Evolutionary conservation across 2,113 vertebrate species (phyloP).

Genomic region (Panthera leo): DNA sequence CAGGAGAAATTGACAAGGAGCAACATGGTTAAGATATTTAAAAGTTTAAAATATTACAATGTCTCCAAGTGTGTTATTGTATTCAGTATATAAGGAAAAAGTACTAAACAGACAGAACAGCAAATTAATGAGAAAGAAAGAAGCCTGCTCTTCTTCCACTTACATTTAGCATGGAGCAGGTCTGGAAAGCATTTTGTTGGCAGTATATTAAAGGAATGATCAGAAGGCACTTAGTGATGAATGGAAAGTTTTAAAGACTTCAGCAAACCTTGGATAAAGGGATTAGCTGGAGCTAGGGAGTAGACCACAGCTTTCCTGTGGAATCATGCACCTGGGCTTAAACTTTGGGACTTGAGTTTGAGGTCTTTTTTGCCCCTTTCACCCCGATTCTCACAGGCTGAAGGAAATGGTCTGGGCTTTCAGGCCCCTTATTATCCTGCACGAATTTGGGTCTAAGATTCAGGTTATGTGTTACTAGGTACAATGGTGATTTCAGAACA

Average conservation of each 20-base stretch:
- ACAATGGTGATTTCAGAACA: background rate
- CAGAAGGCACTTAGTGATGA: background rate
- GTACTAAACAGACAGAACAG: background rate
- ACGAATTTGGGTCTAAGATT: background rate
- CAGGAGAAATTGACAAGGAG: background rate
- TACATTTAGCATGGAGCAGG: background rate
- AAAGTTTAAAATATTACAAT: background rate
- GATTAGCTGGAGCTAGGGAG: background rate
- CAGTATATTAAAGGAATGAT: constrained; percentile 24
- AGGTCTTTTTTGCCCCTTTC: background rate
- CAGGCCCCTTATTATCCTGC: background rate
- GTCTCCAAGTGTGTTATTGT: background rate
- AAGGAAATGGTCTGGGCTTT: background rate
- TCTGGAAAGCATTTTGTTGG: constrained; percentile 40
- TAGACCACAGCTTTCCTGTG: background rate
- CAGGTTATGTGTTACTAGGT: background rate
- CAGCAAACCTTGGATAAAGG: constrained; percentile 46
- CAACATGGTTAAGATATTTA: background rate
- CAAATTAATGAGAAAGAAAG: background rate
- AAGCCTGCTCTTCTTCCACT: background rate
- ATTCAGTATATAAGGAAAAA: background rate
- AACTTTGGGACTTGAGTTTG: background rate
- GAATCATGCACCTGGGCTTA: constrained; percentile 18
- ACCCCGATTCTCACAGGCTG: background rate
- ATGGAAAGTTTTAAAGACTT: constrained; percentile 29